Evolutionary conservation across 1,140 invertebrate genomes (phyloP), one percentile per base, ranked within the genome.

Genomic region (Augochlora pura): DNA sequence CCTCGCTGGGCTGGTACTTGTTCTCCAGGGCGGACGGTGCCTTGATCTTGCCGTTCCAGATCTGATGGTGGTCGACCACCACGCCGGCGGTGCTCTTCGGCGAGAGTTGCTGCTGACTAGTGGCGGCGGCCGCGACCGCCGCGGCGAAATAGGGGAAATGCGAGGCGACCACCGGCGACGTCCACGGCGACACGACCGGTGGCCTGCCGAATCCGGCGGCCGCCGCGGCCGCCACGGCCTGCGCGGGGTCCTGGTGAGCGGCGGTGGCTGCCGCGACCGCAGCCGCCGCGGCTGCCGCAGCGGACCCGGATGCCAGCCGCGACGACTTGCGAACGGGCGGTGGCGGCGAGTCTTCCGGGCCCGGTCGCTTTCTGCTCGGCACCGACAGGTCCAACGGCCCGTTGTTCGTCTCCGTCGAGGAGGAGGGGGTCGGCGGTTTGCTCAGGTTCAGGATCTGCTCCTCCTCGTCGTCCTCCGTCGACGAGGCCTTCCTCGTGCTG

Each of bases 21-120:
- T 93, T 93, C 5, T 94, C 93, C 32, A 93, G 77, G 3, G 95
- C 94, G 52, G 93, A 93, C 79, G 94, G 93, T 75, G 96, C 94
- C 88, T 97, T 97, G 81, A 95, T 92, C 91, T 97, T 97, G 49
- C 96, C 96, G 88, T 97, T 97, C 97, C 96, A 97, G 39, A 97
- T 94, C 57, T 94, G 93, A 74, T 93, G 91, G 72, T 93, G 90
- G 64, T 90, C 90, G 8, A 90, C 89, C 1, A 90, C 89, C 0
- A 90, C 88, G 16, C 83, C 93, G 54, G 94, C 89, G 42, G 94
- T 94, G 39, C 95, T 95, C 83, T 96, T 96, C 0, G 96, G 96
- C 32, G 96, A 97, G 1, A 97, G 93, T 75, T 92, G 92, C 84
- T 93, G 92, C 77, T 92, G 90, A 92, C 91, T 93, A 90, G 96